These are phyloP conservation scores for Poecilia gillii DNA, from an alignment of 2,797 vertebrate genomes.

Conservation along the genomic window DNA sequence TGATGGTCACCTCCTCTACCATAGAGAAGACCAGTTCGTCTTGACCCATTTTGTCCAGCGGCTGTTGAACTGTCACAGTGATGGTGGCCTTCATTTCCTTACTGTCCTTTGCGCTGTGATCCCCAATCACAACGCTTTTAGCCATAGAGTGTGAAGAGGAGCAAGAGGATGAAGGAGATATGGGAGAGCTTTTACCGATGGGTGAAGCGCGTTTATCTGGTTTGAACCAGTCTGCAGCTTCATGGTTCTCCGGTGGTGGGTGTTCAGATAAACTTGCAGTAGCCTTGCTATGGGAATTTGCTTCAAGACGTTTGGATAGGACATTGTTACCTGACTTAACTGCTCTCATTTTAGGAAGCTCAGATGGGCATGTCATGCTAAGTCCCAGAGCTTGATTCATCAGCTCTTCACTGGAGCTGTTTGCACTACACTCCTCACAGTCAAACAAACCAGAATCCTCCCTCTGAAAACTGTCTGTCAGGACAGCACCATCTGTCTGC, in stretches of 20 bases:
- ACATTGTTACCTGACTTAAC: slow-evolving; percentile 51
- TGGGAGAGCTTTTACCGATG: slow-evolving; percentile 92
- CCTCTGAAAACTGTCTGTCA: slow-evolving; percentile 78
- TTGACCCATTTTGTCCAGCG: slow-evolving; percentile 91
- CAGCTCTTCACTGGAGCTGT: slow-evolving; percentile 87
- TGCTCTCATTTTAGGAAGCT: slow-evolving; percentile 56
- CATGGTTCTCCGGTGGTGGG: slow-evolving; percentile 46
- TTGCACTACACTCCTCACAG: slow-evolving; percentile 89
- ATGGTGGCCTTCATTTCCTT: slow-evolving; percentile 91
- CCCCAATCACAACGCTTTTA: slow-evolving; percentile 65
- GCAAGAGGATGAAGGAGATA: slow-evolving; percentile 75
- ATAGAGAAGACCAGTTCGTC: slow-evolving; percentile 97
- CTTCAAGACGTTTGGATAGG: slow-evolving; percentile 81
- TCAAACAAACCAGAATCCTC: slow-evolving; percentile 87
- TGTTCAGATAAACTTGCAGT: slow-evolving; percentile 57
- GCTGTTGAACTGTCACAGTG: slow-evolving; percentile 95
- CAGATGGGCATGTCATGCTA: slow-evolving; percentile 81
- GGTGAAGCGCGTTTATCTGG: slow-evolving; percentile 89
- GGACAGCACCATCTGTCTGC: slow-evolving; percentile 53
- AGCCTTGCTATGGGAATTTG: slow-evolving; percentile 79
- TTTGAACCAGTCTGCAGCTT: slow-evolving; percentile 74
- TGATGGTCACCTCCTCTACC: slow-evolving; percentile 95
- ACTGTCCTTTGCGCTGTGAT: slow-evolving; percentile 68
- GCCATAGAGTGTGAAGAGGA: slow-evolving; percentile 70
- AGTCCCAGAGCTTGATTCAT: slow-evolving; percentile 85